Evolutionary conservation across 2,888 invertebrate genomes (phyloP), one percentile per base, ranked within the genome.

Genomic region (Stenoptilia bipunctidactyla): DNA sequence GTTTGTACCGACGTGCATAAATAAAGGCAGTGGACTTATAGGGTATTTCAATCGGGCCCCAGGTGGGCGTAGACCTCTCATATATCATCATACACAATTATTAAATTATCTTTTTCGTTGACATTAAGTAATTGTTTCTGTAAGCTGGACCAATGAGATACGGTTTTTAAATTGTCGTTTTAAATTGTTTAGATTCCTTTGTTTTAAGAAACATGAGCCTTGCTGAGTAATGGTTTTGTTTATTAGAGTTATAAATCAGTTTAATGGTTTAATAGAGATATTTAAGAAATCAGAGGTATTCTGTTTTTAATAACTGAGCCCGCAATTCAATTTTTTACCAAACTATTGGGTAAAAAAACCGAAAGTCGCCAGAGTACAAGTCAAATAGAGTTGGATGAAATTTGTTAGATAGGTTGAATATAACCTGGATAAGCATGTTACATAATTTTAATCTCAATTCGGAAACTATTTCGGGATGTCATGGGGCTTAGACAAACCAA

Each of bases 21-120:
- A 83, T 83, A 83, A 77, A 58, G 53, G 51, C 53, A 55, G 55
- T 55, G 57, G 66, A 61, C 66, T 64, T 75, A 80, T 79, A 70
- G 74, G 74, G 65, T 80, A 76, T 79, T 79, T 73, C 68, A 77
- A 73, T 74, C 58, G 56, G 49, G 53, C 82, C 77, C 72, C 82
- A 72, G 79, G 82, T 76, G 80, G 82, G 74, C 79, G 67, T 43
- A 48, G 73, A 61, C 73, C 75, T 64, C 56, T 65, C 62, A 66
- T 83, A 77, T 68, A 80, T 83, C 82, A 80, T 77, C 56, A 57
- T 42, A 52, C 69, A 80, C 80, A 83, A 83, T 83, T 82, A 83
- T 82, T 83, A 79, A 82, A 82, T 82, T 82, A 82, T 82, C 72
- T 80, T 79, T 77, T 76, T 74, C 66, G 77, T 72, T 76, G 83